phyloP scores from a whole-genome alignment of 2,113 vertebrate species.

The Drymodes brunneopygia region DNA sequence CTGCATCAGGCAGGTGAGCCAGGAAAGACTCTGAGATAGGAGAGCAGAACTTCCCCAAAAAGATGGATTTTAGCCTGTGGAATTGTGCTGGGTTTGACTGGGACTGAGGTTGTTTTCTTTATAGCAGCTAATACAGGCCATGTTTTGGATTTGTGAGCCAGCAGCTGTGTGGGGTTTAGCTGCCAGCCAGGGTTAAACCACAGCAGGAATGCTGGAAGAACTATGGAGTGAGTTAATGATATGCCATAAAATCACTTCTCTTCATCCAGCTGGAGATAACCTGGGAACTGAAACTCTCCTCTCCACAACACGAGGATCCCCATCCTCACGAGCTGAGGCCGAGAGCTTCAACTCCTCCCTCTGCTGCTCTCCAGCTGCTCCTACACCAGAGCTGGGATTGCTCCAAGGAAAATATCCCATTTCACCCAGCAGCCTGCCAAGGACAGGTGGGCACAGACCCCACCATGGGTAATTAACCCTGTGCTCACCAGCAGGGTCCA shows the following conservation, averaged over 20 bases:
- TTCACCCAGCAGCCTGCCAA: background rate
- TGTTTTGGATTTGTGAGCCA: background rate
- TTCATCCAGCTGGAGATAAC: background rate
- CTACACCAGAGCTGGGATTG: accelerated
- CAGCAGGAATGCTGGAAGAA: background rate
- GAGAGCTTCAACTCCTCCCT: accelerated
- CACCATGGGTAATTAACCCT: accelerated
- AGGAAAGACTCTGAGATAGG: accelerated
- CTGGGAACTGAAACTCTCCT: background rate
- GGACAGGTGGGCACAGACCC: accelerated
- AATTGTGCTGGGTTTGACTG: background rate
- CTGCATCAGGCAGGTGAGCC: background rate
- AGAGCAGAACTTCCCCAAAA: background rate
- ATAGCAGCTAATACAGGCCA: accelerated
- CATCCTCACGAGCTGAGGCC: background rate
- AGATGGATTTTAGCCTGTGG: background rate
- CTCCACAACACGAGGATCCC: background rate
- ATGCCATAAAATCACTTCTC: background rate
- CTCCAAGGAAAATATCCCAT: accelerated
- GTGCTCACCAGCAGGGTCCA: accelerated
- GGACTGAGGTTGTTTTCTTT: background rate
- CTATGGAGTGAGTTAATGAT: accelerated
- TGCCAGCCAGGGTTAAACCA: background rate
- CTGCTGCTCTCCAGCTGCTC: background rate
- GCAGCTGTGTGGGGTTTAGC: accelerated